Percentiles rank a stretch among this genome's conserved stretches.
These are phyloP conservation scores for Eilema sororculum DNA, from an alignment of 2,888 invertebrate species.

Conservation along the genomic window DNA sequence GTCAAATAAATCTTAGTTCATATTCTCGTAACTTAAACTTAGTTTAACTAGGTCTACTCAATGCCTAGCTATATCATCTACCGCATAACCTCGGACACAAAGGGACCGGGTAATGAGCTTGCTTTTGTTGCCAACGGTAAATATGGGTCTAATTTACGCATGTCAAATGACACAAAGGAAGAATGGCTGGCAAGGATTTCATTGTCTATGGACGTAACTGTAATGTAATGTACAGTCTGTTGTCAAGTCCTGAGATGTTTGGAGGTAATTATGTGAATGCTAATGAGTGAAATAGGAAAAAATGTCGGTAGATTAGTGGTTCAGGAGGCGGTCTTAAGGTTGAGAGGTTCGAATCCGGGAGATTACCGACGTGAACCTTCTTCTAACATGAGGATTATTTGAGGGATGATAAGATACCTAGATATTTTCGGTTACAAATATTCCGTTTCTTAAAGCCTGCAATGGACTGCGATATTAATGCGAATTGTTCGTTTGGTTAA, in stretches of 20 bases:
- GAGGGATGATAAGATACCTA: too few species aligned
- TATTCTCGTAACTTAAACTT: background rate
- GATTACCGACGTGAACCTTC: too few species aligned
- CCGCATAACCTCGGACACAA: slow-evolving; percentile 10
- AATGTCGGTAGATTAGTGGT: background rate
- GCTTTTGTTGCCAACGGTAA: slow-evolving; percentile 20
- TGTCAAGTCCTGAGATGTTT: background rate
- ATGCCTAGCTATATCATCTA: slow-evolving; percentile 8
- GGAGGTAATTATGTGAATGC: background rate
- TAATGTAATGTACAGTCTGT: slow-evolving; percentile 5
- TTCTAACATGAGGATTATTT: too few species aligned
- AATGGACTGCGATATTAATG: too few species aligned
- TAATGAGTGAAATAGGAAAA: background rate
- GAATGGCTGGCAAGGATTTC: slow-evolving; percentile 23
- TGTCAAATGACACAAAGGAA: slow-evolving; percentile 27
- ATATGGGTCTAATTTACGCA: slow-evolving; percentile 30
- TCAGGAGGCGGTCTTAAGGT: background rate
- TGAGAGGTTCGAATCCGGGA: background rate
- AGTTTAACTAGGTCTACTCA: background rate
- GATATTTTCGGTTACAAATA: too few species aligned
- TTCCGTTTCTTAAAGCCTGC: too few species aligned
- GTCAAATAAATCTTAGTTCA: background rate
- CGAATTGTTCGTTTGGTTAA: background rate
- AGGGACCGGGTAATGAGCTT: slow-evolving; percentile 21
- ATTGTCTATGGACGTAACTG: slow-evolving; percentile 29